Evolutionary conservation across 2,888 invertebrate genomes (phyloP), one percentile per base, ranked within the genome.

Genomic region (Caenorhabditis sp.): DNA sequence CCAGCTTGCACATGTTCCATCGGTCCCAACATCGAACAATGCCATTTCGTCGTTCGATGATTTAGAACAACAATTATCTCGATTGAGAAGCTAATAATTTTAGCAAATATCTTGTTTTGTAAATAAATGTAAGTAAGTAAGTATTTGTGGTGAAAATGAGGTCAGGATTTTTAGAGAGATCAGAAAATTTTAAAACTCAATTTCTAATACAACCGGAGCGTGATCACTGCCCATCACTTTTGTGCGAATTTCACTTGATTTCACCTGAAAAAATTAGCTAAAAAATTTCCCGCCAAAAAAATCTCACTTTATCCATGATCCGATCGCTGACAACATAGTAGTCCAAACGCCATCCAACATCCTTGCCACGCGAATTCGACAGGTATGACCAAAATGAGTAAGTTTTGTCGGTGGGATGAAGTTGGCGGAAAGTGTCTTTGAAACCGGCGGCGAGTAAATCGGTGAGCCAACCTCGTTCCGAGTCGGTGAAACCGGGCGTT

Each of bases 381-480:
- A 97, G 93, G 88, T 95, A 97, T 0, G 95, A 92, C 97, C 97
- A 99, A 89, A 93, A 99, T 0, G 96, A 94, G 88, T 95, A 99
- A 0, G 93, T 6, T 6, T 91, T 92, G 84, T 91, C 90, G 10
- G 95, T 92, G 0, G 97, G 97, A 89, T 97, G 92, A 1, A 96
- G 89, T 77, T 92, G 91, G 31, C 97, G 91, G 89, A 92, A 78
- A 3, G 74, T 53, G 36, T 77, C 77, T n/a, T 66, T 90, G 88
- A 93, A 95, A 0, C 95, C 84, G 0, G 65, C 62, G 55, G 92
- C 91, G 12, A 99, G 90, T 60, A 97, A 91, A 27, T 93, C 92
- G 0, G 93, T 92, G 92, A 99, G 94, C 23, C 93, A 94, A 12
- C 94, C 92, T 37, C 99, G 91, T 89, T 99, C 99, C 88, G 97